Base-by-base conservation (phyloP, 2,888 invertebrate genomes). In the Proisotoma minuta region DNA sequence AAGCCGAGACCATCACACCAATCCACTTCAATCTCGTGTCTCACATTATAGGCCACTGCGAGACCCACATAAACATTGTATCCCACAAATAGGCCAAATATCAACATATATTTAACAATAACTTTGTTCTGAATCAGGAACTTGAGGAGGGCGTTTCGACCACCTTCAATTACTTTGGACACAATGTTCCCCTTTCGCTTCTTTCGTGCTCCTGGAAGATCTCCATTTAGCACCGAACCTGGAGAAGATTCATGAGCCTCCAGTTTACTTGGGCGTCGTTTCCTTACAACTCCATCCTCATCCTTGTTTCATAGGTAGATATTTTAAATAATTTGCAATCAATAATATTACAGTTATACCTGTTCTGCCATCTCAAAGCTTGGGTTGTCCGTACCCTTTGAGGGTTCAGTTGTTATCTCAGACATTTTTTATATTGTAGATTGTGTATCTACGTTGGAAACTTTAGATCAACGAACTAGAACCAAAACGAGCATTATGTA, bases 1-100 rank as follows among this genome's bases (percentile, higher is more conserved):
- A 89, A 84, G 43, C 89, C 89, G 70, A 87, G 86, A 0, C 89
- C 89, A 56, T 82, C 76, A 75, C 90, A 89, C 74, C 76, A 78
- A 29, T 75, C 71, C 52, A 75, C 64, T 2, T 53, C 8, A 0
- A 66, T 50, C 1, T 62, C 47, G 34, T 72, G 58, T n/a, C 62
- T 47, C 0, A 61, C 43, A 15, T 60, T 52, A 29, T 70, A 62
- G 2, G 47, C 58, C 26, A 71, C 59, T 10, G 70, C 68, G 5
- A 20, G 15, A 5, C 18, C 43, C 10, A 43, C 43, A 20, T 43
- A 43, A 20, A 4, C 43, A n/a, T 43, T 43, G 43, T 43, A 43
- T 5, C 10, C 43, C 43, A 43, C 43, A 43, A 43, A 43, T 4
- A 43, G 18, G 4, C 43, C 43, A 4, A 43, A n/a, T 4, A 43